Evolutionary conservation across 2,888 invertebrate genomes (phyloP).

Genomic region (Oscheius myriophilus): DNA sequence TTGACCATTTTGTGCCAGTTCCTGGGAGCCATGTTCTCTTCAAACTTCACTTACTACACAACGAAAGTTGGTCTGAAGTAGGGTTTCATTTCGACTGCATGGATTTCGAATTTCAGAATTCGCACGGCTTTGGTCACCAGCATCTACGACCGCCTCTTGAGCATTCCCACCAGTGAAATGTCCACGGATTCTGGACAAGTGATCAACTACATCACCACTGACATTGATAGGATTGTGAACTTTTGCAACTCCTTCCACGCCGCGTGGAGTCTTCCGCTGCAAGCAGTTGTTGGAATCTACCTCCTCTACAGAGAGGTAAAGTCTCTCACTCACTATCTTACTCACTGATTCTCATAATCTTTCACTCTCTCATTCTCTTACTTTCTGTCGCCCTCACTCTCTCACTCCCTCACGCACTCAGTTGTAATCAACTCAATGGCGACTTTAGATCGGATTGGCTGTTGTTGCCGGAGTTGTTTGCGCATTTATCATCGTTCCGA

Average conservation of each 20-base stretch:
- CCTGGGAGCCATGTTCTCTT: slow-evolving; percentile 82
- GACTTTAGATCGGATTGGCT: slow-evolving; percentile 85
- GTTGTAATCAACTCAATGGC: background rate
- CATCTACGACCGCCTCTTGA: slow-evolving; percentile 77
- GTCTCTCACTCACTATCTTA: background rate
- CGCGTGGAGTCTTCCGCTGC: slow-evolving; percentile 94
- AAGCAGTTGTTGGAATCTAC: slow-evolving; percentile 84
- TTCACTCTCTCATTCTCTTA: background rate
- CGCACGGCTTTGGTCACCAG: slow-evolving; percentile 85
- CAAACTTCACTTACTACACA: slow-evolving; percentile 90
- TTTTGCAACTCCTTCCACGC: slow-evolving; percentile 95
- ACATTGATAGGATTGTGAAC: slow-evolving; percentile 92
- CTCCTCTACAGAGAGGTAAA: slow-evolving; percentile 78
- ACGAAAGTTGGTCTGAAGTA: slow-evolving; percentile 73
- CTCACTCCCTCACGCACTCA: background rate
- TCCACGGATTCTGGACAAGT: slow-evolving; percentile 81
- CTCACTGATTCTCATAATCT: background rate
- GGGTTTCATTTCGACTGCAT: background rate
- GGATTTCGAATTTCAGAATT: slow-evolving; percentile 76
- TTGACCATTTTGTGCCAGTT: slow-evolving; percentile 78
- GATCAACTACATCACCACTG: slow-evolving; percentile 95
- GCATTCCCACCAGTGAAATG: slow-evolving; percentile 47
- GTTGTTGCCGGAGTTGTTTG: slow-evolving; percentile 90
- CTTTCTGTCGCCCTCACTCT: background rate
- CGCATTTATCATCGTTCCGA: slow-evolving; percentile 86